phyloP scores from a whole-genome alignment of 2,888 invertebrate genomes.

The Morpho achilles region DNA sequence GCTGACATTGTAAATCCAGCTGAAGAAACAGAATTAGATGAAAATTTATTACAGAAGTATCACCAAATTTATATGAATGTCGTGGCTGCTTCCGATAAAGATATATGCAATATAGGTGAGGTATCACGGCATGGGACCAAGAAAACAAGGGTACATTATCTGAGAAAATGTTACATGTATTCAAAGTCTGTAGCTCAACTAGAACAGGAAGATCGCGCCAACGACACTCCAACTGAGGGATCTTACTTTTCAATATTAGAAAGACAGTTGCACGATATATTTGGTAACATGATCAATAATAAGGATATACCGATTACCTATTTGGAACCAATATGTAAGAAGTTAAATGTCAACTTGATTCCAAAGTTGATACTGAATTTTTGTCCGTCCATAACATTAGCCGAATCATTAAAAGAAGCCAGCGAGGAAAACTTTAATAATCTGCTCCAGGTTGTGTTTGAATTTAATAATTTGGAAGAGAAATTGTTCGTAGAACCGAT shows the following conservation, averaged over 20 bases:
- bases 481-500: conserved; percentile 70
- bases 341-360: conserved; percentile 85
- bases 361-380: conserved; percentile 86
- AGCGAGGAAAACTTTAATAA: conserved; percentile 59
- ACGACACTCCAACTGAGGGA: conserved; percentile 42
- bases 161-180: conserved; percentile 78
- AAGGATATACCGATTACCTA: conserved; percentile 82
- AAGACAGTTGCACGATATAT: conserved; percentile 78
- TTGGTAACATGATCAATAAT: conserved; percentile 84
- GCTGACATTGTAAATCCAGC: conserved; percentile 48
- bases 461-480: conserved; percentile 65
- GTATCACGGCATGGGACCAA: conserved; percentile 55
- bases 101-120: conserved; percentile 62
- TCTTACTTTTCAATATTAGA: conserved; percentile 76
- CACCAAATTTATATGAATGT: conserved; percentile 74
- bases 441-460: conserved; percentile 60
- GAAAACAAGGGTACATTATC: conserved; percentile 65
- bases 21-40: conserved; percentile 43
- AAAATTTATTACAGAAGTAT: conserved; percentile 59
- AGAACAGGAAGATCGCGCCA: conserved; percentile 52
- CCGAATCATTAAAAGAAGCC: conserved; percentile 57
- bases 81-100: conserved; percentile 69
- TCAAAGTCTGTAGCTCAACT: conserved; percentile 77
- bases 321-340: conserved; percentile 83
- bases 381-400: conserved; percentile 81